phyloP scores from a whole-genome alignment of 2,888 invertebrate genomes.

The Acronicta leporina region DNA sequence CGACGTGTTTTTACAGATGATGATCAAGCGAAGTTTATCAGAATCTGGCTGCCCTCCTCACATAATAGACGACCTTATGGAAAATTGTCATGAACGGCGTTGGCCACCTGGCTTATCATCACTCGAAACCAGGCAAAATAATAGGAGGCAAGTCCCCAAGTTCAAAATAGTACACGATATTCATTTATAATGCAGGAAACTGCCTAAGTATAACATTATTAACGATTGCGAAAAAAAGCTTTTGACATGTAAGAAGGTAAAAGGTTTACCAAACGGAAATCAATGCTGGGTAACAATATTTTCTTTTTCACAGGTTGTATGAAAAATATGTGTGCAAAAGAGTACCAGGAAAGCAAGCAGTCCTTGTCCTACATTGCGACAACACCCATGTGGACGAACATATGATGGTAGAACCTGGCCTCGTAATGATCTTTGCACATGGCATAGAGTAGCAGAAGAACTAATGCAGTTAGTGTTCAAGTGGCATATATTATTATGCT shows the following conservation, averaged over 20 bases:
- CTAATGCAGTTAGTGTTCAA: conserved; percentile 31
- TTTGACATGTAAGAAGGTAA: no score
- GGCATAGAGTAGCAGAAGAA: conserved; percentile 92
- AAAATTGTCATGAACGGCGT: conserved; percentile 98
- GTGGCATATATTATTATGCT: conserved; percentile 36
- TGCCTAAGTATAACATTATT: neutral
- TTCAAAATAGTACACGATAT: neutral
- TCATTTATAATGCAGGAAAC: neutral
- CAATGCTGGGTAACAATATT: neutral
- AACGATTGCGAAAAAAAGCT: no score
- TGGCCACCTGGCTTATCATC: conserved; percentile 98
- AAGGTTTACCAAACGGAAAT: neutral
- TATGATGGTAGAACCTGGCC: conserved; percentile 98
- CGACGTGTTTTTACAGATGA: conserved; percentile 90
- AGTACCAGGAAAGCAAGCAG: conserved; percentile 98
- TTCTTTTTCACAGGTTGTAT: conserved; percentile 88
- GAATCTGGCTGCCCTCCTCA: conserved; percentile 98
- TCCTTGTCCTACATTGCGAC: conserved; percentile 97
- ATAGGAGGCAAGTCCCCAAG: conserved; percentile 92
- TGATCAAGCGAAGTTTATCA: conserved; percentile 97
- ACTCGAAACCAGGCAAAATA: conserved; percentile 97
- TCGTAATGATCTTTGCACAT: conserved; percentile 99
- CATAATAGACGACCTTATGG: conserved; percentile 98
- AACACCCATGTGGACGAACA: conserved; percentile 98
- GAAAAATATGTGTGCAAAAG: conserved; percentile 98